Conservation (phyloP, 2,888 invertebrate species). For the Apamea crenata region DNA sequence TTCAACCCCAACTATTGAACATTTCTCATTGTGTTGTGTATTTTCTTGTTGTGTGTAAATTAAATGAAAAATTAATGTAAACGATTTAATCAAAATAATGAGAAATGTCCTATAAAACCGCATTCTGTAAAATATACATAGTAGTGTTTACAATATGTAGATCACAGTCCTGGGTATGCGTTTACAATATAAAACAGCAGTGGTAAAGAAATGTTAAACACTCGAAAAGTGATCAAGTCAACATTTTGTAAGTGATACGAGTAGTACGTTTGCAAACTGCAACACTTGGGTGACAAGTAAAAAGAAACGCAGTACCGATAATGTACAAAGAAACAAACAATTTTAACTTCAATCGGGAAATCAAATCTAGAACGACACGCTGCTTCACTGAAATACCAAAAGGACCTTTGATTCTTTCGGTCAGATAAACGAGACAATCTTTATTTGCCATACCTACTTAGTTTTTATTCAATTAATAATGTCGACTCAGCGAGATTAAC, state of each 20-base stretch:
- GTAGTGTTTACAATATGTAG: neutral
- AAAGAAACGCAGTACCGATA: neutral
- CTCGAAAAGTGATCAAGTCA: neutral
- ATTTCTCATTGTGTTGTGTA: too few relatives aligned
- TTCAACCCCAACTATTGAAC: too few relatives aligned
- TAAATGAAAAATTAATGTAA: too few relatives aligned
- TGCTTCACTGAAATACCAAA: neutral
- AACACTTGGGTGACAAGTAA: too few relatives aligned
- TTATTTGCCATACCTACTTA: neutral
- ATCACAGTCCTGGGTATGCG: neutral
- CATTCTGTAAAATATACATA: neutral
- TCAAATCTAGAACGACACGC: neutral
- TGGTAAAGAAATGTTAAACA: neutral
- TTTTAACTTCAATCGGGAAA: neutral
- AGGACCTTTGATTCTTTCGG: neutral
- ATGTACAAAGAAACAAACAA: neutral
- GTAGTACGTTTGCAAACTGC: too few relatives aligned
- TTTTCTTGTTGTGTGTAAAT: too few relatives aligned
- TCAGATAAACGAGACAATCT: neutral
- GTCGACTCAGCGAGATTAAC: neutral
- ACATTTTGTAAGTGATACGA: neutral
- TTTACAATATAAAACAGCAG: neutral
- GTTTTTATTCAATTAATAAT: neutral
- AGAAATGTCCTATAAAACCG: too few relatives aligned
- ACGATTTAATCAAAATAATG: too few relatives aligned